Percentiles rank a stretch among this genome's conserved stretches.
Evolutionary conservation across 2,888 invertebrate species (phyloP).

Genomic region (Scrobipalpa atriplicella): DNA sequence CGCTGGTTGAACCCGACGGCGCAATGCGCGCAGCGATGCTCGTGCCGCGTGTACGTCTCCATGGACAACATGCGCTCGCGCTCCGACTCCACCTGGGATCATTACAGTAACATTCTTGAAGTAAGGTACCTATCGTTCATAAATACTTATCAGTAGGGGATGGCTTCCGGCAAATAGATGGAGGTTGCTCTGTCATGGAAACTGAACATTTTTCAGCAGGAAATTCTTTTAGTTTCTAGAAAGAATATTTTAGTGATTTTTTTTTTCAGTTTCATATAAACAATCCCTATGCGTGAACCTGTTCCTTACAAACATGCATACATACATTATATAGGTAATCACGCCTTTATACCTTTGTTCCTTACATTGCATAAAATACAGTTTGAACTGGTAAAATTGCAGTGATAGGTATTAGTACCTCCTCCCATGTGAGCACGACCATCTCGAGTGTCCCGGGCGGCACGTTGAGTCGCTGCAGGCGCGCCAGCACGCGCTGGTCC

Average conservation of each 20-base stretch:
- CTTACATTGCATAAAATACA: too few relatives aligned
- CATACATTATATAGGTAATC: too few relatives aligned
- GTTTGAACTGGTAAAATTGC: background rate
- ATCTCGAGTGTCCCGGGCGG: conserved; percentile 52
- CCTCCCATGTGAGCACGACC: conserved; percentile 64
- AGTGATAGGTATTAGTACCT: conserved; percentile 44
- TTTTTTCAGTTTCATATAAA: too few relatives aligned
- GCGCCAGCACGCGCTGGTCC: conserved; percentile 50
- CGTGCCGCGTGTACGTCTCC: conserved; percentile 52
- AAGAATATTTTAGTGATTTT: too few relatives aligned
- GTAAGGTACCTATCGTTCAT: background rate
- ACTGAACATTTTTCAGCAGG: too few relatives aligned
- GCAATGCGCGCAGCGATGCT: conserved; percentile 59
- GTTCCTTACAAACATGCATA: too few relatives aligned
- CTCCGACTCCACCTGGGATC: conserved; percentile 58
- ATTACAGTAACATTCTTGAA: background rate
- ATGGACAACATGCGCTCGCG: conserved; percentile 47
- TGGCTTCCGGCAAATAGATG: too few relatives aligned
- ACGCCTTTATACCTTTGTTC: too few relatives aligned
- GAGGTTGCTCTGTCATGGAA: too few relatives aligned
- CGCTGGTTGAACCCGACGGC: conserved; percentile 67
- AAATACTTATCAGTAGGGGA: too few relatives aligned
- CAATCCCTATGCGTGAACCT: too few relatives aligned
- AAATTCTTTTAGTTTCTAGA: too few relatives aligned
- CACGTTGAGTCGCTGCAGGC: conserved; percentile 56